Base-by-base conservation (phyloP, 1,140 invertebrate genomes). In the Drosophila parvula region DNA sequence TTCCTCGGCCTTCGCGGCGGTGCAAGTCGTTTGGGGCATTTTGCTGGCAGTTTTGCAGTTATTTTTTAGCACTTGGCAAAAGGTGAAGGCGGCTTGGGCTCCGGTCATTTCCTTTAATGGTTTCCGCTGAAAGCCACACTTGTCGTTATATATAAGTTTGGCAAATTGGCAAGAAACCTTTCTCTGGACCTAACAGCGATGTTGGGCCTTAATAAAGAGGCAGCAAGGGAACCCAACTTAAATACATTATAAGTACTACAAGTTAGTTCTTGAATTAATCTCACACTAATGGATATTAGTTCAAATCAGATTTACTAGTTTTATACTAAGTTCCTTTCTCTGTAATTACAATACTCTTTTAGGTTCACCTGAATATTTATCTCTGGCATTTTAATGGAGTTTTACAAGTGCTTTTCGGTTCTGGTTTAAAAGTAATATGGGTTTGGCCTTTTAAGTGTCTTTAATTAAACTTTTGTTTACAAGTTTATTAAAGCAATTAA, bases 1-100 rank as follows among this genome's bases (percentile, higher is more conserved):
- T 82, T 74, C 38, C 65, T 43, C 57, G 70, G 64, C 58, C 64
- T 73, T 67, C 44, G 59, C 22, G 9, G 32, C 50, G 43, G 28
- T 41, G 51, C 50, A 32, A 53, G 40, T 67, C 27, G 40, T 38
- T 65, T 62, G 60, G 27, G 60, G 43, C 14, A 22, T 51, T 51
- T 51, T 51, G 30, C 32, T 34, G 16, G 48, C 18, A 30, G 34
- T 53, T 53, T 53, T 53, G 50, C 50, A 8, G 53, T 64, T 59
- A 36, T 64, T 44, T 43, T 59, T 58, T 59, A 64, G 61, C 61
- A 34, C 55, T 14, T 11, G 61, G 38, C 64, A 71, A 16, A 40
- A 71, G 53, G 51, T 71, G 44, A 71, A 58, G 36, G 65, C 51
- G 65, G 65, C 12, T 71, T 71, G 67, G 55, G 36, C 32, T 12